A percentile compares a stretch with the other conserved stretches of the same genome.
Conservation (phyloP, 2,888 invertebrate species). For the Oscheius myriophilus region DNA sequence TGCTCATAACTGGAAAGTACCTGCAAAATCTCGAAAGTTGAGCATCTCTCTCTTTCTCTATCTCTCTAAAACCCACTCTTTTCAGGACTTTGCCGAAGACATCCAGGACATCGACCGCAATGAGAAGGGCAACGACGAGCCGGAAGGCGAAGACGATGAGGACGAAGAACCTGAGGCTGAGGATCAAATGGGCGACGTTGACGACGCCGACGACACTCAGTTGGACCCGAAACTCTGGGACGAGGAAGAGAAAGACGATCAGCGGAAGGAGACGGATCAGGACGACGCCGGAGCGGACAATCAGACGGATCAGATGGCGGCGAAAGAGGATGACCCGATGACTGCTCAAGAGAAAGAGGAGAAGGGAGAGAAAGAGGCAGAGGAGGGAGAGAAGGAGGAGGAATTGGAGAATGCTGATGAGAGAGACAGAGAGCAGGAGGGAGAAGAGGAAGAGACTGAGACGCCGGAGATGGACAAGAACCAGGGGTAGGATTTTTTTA, state of each 20-base stretch:
- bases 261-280: slow-evolving; percentile 77
- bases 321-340: slow-evolving; percentile 68
- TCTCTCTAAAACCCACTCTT: not conserved
- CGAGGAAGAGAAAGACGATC: slow-evolving; percentile 75
- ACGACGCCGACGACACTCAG: slow-evolving; percentile 81
- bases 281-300: slow-evolving; percentile 52
- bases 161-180: slow-evolving; percentile 54
- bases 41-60: not conserved
- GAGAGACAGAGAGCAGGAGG: slow-evolving; percentile 72
- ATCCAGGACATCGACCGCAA: slow-evolving; percentile 64
- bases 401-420: slow-evolving; percentile 52
- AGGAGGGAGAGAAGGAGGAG: slow-evolving; percentile 50
- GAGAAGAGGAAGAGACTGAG: slow-evolving; percentile 69
- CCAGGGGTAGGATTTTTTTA: not conserved
- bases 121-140: slow-evolving; percentile 77
- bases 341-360: slow-evolving; percentile 75
- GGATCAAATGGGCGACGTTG: slow-evolving; percentile 68
- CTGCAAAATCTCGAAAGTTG: too few species aligned
- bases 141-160: slow-evolving; percentile 73
- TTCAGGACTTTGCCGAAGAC: slow-evolving; percentile 64
- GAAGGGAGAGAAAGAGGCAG: slow-evolving; percentile 83
- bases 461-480: slow-evolving; percentile 67
- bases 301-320: slow-evolving; percentile 72
- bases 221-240: slow-evolving; percentile 96
- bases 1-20: too few species aligned